A percentile compares a stretch with the other conserved stretches of the same genome.
Conservation (phyloP, 2,888 invertebrate genomes). For the Fragum sueziense region DNA sequence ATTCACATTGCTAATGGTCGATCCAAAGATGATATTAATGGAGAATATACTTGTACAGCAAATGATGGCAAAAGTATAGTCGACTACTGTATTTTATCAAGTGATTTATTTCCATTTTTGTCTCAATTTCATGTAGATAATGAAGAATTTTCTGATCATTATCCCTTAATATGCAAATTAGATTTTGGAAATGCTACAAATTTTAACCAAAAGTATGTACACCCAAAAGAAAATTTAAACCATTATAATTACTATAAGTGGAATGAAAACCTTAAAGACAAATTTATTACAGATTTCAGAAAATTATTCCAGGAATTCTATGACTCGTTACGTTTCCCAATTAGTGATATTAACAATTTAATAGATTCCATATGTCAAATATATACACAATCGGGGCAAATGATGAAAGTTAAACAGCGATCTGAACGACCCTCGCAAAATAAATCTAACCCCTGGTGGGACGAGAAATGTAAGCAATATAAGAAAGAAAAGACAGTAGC, state of each 20-base stretch:
- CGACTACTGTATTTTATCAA: slow-evolving; percentile 6
- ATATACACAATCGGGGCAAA: background rate
- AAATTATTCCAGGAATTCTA: background rate
- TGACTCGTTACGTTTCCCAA: background rate
- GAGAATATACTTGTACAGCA: slow-evolving; percentile 15
- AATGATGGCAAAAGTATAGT: slow-evolving; percentile 15
- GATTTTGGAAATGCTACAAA: background rate
- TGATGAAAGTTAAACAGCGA: background rate
- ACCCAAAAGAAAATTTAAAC: background rate
- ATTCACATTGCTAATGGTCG: slow-evolving; percentile 14
- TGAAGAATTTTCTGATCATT: background rate
- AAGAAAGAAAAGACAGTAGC: background rate
- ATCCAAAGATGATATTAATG: background rate
- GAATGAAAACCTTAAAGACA: background rate
- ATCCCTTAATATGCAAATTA: background rate
- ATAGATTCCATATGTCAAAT: background rate
- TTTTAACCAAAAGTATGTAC: background rate
- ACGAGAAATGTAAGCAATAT: background rate
- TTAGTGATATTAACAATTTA: background rate
- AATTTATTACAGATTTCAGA: background rate
- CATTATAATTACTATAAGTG: background rate
- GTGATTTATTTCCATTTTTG: slow-evolving; percentile 10
- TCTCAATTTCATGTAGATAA: background rate
- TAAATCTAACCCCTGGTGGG: background rate
- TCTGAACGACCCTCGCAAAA: background rate